Evolutionary conservation across 2,888 invertebrate species (phyloP), one percentile per base, ranked within the genome.

Genomic region (Dicyrtomina minuta): DNA sequence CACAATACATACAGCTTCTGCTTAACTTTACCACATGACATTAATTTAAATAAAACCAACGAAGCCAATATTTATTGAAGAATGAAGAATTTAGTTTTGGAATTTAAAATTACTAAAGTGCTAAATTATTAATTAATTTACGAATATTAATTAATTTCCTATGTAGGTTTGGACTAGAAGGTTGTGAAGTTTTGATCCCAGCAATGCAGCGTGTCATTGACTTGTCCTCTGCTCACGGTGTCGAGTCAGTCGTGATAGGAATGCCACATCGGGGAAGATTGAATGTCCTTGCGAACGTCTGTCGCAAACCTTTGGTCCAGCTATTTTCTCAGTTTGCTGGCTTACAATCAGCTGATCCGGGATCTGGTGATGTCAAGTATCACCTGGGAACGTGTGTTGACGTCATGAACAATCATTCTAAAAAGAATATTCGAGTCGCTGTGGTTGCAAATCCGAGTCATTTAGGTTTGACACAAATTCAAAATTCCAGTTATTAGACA

Each of bases 181-280:
- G 99, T 53, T 96, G 97, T 83, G 99, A 99, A 86, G 96, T 98
- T 79, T 85, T 99, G 80, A 99, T 99, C 78, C 98, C 99, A 0
- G 96, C 96, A 0, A 93, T 99, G 90, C 99, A 99, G 83, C 92
- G 96, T 82, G 90, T 98, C 69, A 98, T 99, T 80, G 99, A 99
- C 82, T 90, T 90, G 62, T 96, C 96, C 22, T 97, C 96, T 8
- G 90, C 91, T 70, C 85, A 93, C 60, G 99, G 99, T 0, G 96
- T 98, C 0, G 98, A 98, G 82, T 96, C 95, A 46, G 90, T 98
- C 78, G 92, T 97, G 66, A 96, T 99, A 90, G 99, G 89, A 58
- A 91, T 91, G 90, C 90, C 90, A 60, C 91, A 91, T 80, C 81
- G 90, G 82, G 93, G 93, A 68, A 89, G 95, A 76, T 84, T 95